Evolutionary conservation across 2,888 invertebrate genomes (phyloP).

Genomic region (Drosophila phalerata): DNA sequence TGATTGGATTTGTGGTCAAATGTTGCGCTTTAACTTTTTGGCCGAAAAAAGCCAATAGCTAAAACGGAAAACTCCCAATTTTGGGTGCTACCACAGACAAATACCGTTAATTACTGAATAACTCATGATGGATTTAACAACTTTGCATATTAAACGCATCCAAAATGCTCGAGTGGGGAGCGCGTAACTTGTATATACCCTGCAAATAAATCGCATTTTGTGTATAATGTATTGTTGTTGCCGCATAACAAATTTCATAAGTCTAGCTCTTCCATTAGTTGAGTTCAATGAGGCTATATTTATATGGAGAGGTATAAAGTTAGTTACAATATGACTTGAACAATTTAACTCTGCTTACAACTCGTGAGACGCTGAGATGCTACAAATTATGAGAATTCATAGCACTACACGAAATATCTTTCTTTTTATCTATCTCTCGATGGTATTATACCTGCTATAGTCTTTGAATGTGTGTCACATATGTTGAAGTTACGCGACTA

Average conservation of each 20-base stretch:
- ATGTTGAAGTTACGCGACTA: constrained; percentile 1
- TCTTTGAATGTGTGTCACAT: background rate
- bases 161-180: background rate
- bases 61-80: background rate
- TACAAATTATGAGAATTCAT: too few species aligned
- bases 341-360: background rate
- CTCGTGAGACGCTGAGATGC: too few species aligned
- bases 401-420: too few species aligned
- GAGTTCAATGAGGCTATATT: background rate
- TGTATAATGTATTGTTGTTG: background rate
- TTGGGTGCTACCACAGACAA: constrained; percentile 4
- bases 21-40: constrained; percentile 22
- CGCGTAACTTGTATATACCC: background rate
- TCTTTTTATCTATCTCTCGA: too few species aligned
- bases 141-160: constrained; percentile 1
- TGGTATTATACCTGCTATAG: too few species aligned
- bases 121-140: constrained; percentile 8
- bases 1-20: constrained; percentile 49
- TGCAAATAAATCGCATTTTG: background rate
- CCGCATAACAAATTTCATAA: background rate
- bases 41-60: background rate
- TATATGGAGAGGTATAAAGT: background rate
- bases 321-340: background rate
- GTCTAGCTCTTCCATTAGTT: background rate
- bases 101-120: constrained; percentile 21